A percentile compares a stretch with the other conserved stretches of the same genome.
These are phyloP conservation scores for Cerastis leucographa DNA, from an alignment of 2,888 invertebrate species.

Conservation along the genomic window DNA sequence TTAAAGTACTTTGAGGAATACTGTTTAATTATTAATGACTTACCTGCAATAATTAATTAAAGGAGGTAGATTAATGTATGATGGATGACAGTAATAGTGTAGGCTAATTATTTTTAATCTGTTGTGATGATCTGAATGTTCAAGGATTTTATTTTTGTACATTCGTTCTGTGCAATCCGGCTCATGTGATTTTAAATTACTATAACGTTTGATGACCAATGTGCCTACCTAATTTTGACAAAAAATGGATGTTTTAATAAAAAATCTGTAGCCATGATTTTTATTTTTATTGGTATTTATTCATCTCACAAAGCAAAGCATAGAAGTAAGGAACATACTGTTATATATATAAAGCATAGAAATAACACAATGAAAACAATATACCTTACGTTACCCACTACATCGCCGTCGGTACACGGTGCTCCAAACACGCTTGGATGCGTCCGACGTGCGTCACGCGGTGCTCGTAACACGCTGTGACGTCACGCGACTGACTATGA, in stretches of 20 bases:
- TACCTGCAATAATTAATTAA: background rate
- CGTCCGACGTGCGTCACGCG: constrained; percentile 36
- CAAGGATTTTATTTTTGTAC: background rate
- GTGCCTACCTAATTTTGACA: background rate
- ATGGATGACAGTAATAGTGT: background rate
- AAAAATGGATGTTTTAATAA: background rate
- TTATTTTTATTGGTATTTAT: background rate
- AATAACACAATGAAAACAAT: background rate
- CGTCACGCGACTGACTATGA: constrained; percentile 30
- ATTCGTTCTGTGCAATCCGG: background rate
- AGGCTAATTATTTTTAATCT: background rate
- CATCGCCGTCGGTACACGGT: background rate
- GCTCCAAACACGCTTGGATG: constrained; percentile 14
- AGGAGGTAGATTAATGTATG: too few relatives aligned
- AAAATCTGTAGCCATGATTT: background rate
- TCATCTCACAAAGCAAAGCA: background rate
- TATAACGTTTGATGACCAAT: background rate
- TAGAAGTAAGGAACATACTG: background rate
- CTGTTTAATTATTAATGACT: background rate
- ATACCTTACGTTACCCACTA: background rate
- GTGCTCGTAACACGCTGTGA: constrained; percentile 29
- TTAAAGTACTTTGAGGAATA: background rate
- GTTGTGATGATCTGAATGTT: background rate
- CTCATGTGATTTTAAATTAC: background rate
- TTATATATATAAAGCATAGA: too few relatives aligned